Percentiles rank a stretch among this genome's conserved stretches.
phyloP scores from a whole-genome alignment of 2,113 vertebrate genomes.

The Eulemur macaco region DNA sequence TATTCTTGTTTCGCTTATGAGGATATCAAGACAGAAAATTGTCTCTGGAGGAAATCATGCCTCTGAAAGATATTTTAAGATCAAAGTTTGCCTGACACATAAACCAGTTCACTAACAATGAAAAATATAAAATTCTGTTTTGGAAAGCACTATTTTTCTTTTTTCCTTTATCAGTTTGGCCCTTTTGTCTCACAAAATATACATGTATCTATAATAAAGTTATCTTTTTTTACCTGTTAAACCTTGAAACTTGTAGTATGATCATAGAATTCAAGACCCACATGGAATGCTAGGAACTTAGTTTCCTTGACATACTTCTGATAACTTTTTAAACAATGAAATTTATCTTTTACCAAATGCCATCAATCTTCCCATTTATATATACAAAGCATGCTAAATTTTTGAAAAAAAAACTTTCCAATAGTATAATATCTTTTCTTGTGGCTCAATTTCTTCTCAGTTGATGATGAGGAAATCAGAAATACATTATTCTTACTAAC shows the following conservation, averaged over 20 bases:
- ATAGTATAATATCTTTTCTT: conserved; percentile 68
- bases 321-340: conserved; percentile 74
- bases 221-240: conserved; percentile 51
- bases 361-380: conserved; percentile 76
- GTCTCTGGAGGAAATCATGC: conserved; percentile 69
- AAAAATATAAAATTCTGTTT: conserved; percentile 65
- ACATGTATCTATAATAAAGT: conserved; percentile 52
- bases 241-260: conserved; percentile 37
- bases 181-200: conserved; percentile 56
- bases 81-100: conserved; percentile 71
- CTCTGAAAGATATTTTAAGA: conserved; percentile 68
- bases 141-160: conserved; percentile 66
- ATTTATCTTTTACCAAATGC: conserved; percentile 71
- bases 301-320: conserved; percentile 67
- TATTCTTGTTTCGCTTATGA: conserved; percentile 71
- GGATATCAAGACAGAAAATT: conserved; percentile 65
- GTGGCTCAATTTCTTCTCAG: conserved; percentile 75
- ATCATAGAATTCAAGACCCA: conserved; percentile 50
- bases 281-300: conserved; percentile 34
- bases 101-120: conserved; percentile 63
- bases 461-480: conserved; percentile 83
- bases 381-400: conserved; percentile 73
- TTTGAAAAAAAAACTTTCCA: conserved; percentile 59
- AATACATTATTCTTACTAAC: conserved; percentile 82
- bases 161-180: conserved; percentile 40